phyloP scores from a whole-genome alignment of 1,140 invertebrate species.

The Mesaphorura yosii region DNA sequence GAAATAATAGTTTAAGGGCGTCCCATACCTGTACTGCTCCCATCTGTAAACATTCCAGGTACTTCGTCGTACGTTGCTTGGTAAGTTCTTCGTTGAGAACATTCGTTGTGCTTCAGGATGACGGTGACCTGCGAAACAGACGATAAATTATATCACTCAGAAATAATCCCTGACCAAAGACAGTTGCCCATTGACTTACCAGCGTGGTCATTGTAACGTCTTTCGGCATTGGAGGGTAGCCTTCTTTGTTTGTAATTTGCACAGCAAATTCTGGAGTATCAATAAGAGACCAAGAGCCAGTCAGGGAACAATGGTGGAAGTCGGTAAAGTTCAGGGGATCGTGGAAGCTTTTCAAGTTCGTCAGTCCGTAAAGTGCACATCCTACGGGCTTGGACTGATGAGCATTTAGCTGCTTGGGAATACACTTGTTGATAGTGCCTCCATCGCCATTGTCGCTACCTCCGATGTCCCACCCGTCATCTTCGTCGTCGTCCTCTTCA shows the following conservation, averaged over 20 bases:
- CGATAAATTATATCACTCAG: no score
- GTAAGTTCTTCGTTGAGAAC: slow-evolving; percentile 29
- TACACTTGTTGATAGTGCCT: no score
- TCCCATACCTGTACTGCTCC: no score
- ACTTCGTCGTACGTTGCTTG: slow-evolving; percentile 31
- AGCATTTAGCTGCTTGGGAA: no score
- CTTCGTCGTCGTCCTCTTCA: no score
- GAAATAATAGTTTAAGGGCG: no score
- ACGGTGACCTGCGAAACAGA: slow-evolving; percentile 29
- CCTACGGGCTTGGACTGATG: no score
- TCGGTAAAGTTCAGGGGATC: slow-evolving; percentile 24
- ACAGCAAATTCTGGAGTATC: slow-evolving; percentile 27
- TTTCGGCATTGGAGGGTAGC: slow-evolving; percentile 25
- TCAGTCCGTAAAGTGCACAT: slow-evolving; percentile 28
- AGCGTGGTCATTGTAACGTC: slow-evolving; percentile 30
- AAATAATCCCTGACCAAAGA: background rate
- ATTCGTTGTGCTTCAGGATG: slow-evolving; percentile 29
- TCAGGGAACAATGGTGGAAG: slow-evolving; percentile 25
- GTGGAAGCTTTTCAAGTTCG: slow-evolving; percentile 29
- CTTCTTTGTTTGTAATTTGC: slow-evolving; percentile 31
- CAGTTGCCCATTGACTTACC: slow-evolving; percentile 15
- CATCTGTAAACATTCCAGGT: slow-evolving; percentile 30
- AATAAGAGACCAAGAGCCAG: slow-evolving; percentile 29
- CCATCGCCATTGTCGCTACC: no score
- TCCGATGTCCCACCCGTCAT: no score